Evolutionary conservation across 2,888 invertebrate species (phyloP).

Genomic region (Pandemis corylana): DNA sequence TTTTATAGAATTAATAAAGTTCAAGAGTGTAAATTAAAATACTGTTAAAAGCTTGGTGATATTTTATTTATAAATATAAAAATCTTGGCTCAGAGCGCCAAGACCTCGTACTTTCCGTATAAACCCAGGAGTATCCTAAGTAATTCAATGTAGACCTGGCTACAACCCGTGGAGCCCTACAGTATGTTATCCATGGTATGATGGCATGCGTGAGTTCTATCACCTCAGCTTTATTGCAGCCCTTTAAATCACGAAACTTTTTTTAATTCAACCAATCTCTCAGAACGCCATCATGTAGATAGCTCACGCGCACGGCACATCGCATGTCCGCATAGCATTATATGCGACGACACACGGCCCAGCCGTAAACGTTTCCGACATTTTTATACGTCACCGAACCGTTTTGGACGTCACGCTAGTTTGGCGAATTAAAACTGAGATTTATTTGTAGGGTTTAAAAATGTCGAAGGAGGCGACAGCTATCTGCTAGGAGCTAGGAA

Average conservation of each 20-base stretch:
- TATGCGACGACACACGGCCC: slow-evolving; percentile 20
- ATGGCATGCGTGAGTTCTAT: background rate
- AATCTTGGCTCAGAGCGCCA: no score
- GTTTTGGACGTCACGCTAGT: slow-evolving; percentile 32
- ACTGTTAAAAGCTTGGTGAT: no score
- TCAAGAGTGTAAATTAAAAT: no score
- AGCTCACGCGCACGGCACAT: slow-evolving; percentile 34
- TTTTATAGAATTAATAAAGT: no score
- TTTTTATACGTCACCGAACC: slow-evolving; percentile 34
- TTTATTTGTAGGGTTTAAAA: background rate
- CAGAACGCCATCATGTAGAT: slow-evolving; percentile 24
- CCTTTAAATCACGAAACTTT: slow-evolving; percentile 23
- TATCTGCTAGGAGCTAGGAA: no score
- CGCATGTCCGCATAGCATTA: slow-evolving; percentile 20
- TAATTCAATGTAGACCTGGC: no score
- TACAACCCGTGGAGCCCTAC: no score
- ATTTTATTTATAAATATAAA: no score
- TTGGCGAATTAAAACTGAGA: background rate
- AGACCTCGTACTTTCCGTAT: no score
- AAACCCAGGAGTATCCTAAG: no score
- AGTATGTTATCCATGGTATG: no score
- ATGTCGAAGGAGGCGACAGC: no score
- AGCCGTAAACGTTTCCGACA: slow-evolving; percentile 23
- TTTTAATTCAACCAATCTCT: slow-evolving; percentile 26
- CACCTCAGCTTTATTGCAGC: slow-evolving; percentile 7